Evolutionary conservation across 2,113 vertebrate genomes (phyloP), one percentile per base, ranked within the genome.

Genomic region (Empidonax alnorum): DNA sequence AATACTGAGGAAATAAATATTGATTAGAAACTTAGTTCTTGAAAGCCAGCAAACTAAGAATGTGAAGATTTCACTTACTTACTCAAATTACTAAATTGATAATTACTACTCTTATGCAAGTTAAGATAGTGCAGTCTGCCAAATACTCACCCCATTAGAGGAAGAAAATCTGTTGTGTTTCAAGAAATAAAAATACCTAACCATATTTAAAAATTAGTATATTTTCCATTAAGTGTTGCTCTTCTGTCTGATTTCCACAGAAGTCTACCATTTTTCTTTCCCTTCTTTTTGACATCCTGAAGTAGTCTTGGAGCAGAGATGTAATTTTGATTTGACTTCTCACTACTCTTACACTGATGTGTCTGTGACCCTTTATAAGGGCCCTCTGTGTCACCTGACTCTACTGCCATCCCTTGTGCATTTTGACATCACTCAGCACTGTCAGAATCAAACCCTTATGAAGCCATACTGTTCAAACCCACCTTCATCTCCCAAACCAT

Each of bases 61-160:
- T 69, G 18, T 90, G 90, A 79, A 78, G 27, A 84, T 92, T 93
- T 92, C 1, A 52, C 76, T 90, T 94, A 39, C 23, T 81, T 91
- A 65, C 73, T 72, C 49, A 89, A 79, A 85, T 88, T 66, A 68
- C 13, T 89, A 91, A 87, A 52, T 49, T 89, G 59, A 68, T 84
- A 76, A 90, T 92, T 95, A 50, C 14, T 92, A 63, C 14, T 63
- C 14, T 68, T 89, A 71, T 49, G 31, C 28, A 93, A 59, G 55
- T 75, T 47, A 87, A 80, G 11, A 16, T 71, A 55, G 41, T 84
- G 17, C 30, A 69, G 28, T 42, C 27, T 71, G 23, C 19, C 80
- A 92, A 91, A 73, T 80, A 72, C 74, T 89, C 53, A 67, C 17
- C 28, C 17, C 3, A 14, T 61, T 74, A 69, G 24, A 66, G 35